Evolutionary conservation across 1,140 invertebrate species (phyloP).

Genomic region (Melitaea cinxia): DNA sequence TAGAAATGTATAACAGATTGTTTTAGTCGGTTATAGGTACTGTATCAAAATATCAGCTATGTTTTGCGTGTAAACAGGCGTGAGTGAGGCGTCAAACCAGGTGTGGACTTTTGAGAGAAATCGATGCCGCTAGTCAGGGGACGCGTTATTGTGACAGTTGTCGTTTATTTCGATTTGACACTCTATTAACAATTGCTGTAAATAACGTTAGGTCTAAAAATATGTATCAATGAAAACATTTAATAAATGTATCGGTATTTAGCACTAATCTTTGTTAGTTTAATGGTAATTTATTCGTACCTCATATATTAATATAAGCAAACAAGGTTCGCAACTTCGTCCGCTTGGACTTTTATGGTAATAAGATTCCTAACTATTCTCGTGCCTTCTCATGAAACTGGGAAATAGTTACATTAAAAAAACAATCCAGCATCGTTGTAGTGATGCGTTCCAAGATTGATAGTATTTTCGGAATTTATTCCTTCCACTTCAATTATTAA

Average conservation of each 20-base stretch:
- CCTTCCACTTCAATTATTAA: no score
- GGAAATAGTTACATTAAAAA: no score
- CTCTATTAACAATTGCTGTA: conserved; percentile 37
- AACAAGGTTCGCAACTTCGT: no score
- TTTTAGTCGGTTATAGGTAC: conserved; percentile 53
- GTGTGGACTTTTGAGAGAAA: conserved; percentile 72
- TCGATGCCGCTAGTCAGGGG: conserved; percentile 67
- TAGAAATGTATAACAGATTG: conserved; percentile 27
- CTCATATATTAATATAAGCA: no score
- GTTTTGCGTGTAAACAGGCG: conserved; percentile 76
- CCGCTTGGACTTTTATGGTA: no score
- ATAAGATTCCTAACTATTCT: no score
- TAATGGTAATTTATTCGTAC: no score
- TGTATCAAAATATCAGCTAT: conserved; percentile 73
- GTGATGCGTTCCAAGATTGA: no score
- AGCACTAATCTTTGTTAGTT: no score
- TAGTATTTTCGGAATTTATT: no score
- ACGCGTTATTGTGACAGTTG: conserved; percentile 76
- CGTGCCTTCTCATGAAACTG: no score
- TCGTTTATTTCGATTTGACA: conserved; percentile 65
- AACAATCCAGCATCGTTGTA: no score
- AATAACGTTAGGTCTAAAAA: background rate
- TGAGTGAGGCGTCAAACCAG: conserved; percentile 76
- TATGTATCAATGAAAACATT: background rate
- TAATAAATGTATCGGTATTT: background rate